phyloP scores from a whole-genome alignment of 1,140 invertebrate genomes.

The Drosophila gunungcola region DNA sequence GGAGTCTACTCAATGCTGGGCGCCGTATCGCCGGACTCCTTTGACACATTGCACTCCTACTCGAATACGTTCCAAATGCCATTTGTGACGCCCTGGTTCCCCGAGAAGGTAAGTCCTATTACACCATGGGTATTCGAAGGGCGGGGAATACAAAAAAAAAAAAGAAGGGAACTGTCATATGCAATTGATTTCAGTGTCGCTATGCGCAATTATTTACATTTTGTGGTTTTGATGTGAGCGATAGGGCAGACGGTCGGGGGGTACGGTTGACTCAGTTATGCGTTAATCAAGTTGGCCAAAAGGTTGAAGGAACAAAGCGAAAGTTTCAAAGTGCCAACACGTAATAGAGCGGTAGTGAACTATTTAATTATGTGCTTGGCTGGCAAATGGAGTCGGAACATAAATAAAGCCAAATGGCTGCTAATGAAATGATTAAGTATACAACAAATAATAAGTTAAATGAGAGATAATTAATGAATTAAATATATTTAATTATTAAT shows the following conservation, averaged over 20 bases:
- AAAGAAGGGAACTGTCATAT: conserved; percentile 49
- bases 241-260: not conserved
- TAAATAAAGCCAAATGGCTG: not conserved
- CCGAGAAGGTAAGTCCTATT: conserved; percentile 91
- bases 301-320: conserved; percentile 39
- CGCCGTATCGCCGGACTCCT: conserved; percentile 95
- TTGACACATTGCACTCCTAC: conserved; percentile 97
- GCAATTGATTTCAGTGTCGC: conserved; percentile 69
- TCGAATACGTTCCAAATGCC: conserved; percentile 98
- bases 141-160: conserved; percentile 12
- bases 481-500: too few species aligned
- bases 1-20: conserved; percentile 96
- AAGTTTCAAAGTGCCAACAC: conserved; percentile 39
- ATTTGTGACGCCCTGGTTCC: conserved; percentile 97
- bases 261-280: conserved; percentile 50
- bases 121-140: not conserved
- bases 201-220: conserved; percentile 44
- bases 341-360: conserved; percentile 3
- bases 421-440: not conserved
- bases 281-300: conserved; percentile 62
- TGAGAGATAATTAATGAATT: too few species aligned
- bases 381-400: conserved; percentile 11
- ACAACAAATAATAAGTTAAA: not conserved
- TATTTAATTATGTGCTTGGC: conserved; percentile 43
- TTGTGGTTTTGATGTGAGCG: conserved; percentile 26